Evolutionary conservation across 2,888 invertebrate species (phyloP).

Genomic region (Anthophora plumipes): DNA sequence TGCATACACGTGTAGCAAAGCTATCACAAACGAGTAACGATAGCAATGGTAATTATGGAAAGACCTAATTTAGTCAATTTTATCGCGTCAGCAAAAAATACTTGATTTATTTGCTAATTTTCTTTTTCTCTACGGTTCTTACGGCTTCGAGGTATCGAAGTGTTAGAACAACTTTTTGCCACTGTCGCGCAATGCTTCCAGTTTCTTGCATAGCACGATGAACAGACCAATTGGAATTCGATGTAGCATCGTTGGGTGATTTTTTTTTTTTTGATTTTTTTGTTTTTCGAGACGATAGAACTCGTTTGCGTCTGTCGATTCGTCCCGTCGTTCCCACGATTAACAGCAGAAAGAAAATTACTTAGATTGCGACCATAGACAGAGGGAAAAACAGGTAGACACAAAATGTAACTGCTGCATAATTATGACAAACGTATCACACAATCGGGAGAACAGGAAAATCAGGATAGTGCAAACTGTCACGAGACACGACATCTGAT

Average conservation of each 20-base stretch:
- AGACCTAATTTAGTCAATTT: constrained; percentile 25
- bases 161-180: background rate
- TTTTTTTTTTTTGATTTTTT: background rate
- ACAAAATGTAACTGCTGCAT: background rate
- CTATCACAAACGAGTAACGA: constrained; percentile 7
- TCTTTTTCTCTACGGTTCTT: background rate
- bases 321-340: background rate
- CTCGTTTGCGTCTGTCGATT: background rate
- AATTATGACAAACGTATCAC: constrained; percentile 1
- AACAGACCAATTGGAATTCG: background rate
- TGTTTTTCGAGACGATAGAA: background rate
- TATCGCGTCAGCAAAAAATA: background rate
- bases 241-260: constrained; percentile 5
- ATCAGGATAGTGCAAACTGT: constrained; percentile 14
- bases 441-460: constrained; percentile 27
- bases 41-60: constrained; percentile 29
- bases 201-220: background rate
- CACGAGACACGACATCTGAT: constrained; percentile 9
- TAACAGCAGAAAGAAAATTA: background rate
- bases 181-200: background rate
- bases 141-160: background rate
- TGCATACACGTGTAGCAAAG: background rate
- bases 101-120: background rate
- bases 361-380: background rate
- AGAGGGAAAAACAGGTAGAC: background rate